These are phyloP conservation scores for Trissonchulus sp. DNA, from an alignment of 2,888 invertebrate genomes.

Conservation along the genomic window DNA sequence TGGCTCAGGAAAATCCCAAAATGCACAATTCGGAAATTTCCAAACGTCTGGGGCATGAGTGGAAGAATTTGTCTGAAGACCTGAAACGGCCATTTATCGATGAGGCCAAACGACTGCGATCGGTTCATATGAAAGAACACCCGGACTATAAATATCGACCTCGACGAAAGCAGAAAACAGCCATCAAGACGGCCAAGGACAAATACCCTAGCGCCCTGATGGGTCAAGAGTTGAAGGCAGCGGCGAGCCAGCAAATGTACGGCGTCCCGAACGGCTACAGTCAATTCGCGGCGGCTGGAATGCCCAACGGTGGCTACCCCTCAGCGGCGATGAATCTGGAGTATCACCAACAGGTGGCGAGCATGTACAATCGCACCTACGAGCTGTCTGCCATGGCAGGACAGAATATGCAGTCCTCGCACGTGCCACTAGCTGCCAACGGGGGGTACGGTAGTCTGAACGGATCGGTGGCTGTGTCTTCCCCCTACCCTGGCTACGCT, in stretches of 20 bases:
- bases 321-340: background rate
- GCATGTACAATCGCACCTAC: background rate
- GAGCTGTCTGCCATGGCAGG: background rate
- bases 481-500: background rate
- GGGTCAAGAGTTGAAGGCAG: background rate
- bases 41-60: conserved; percentile 91
- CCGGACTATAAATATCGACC: conserved; percentile 94
- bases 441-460: background rate
- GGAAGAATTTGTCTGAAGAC: conserved; percentile 88
- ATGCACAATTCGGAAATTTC: conserved; percentile 99
- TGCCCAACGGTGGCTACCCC: background rate
- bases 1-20: conserved; percentile 98
- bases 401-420: background rate
- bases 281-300: background rate
- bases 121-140: conserved; percentile 98
- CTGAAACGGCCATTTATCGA: conserved; percentile 98
- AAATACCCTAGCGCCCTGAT: background rate
- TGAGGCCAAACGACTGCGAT: conserved; percentile 90
- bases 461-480: background rate
- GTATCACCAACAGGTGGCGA: background rate
- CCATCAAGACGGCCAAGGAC: conserved; percentile 26
- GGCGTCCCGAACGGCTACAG: background rate
- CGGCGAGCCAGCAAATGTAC: background rate
- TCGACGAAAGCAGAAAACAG: conserved; percentile 54
- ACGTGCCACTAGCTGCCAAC: background rate